phyloP scores from a whole-genome alignment of 2,888 invertebrate genomes.

The Amaurobius ferox region DNA sequence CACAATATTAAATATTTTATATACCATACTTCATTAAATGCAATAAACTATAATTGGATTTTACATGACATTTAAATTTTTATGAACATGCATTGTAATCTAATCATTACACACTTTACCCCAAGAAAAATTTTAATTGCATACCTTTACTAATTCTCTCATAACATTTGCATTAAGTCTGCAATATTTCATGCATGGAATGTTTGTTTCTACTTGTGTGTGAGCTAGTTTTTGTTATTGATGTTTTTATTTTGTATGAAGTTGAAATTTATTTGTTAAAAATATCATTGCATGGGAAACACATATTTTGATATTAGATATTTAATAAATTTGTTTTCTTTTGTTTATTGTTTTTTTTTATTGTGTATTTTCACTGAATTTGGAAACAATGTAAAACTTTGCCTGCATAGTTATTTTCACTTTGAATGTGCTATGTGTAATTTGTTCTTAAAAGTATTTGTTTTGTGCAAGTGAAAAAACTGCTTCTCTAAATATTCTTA shows the following conservation, averaged over 20 bases:
- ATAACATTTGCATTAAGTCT: not conserved
- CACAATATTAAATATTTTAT: too few species aligned
- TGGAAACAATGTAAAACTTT: not conserved
- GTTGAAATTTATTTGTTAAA: not conserved
- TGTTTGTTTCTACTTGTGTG: not conserved
- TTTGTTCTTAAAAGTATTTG: not conserved
- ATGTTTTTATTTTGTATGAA: not conserved
- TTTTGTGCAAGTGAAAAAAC: slow-evolving; percentile 31
- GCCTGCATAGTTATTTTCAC: slow-evolving; percentile 7
- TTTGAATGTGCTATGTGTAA: not conserved
- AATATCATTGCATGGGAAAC: not conserved
- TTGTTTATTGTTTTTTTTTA: not conserved
- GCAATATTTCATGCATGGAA: not conserved
- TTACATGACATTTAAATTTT: too few species aligned
- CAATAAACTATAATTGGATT: too few species aligned
- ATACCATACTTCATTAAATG: too few species aligned
- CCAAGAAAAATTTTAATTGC: too few species aligned
- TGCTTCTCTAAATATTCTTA: slow-evolving; percentile 36
- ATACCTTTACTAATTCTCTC: too few species aligned
- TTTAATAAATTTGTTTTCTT: not conserved
- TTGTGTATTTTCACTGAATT: not conserved
- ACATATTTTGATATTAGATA: not conserved
- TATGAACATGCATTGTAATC: too few species aligned
- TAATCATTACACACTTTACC: too few species aligned
- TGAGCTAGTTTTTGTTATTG: not conserved